These are phyloP conservation scores for Symphodus melops DNA, from an alignment of 2,113 vertebrate species.

Conservation along the genomic window DNA sequence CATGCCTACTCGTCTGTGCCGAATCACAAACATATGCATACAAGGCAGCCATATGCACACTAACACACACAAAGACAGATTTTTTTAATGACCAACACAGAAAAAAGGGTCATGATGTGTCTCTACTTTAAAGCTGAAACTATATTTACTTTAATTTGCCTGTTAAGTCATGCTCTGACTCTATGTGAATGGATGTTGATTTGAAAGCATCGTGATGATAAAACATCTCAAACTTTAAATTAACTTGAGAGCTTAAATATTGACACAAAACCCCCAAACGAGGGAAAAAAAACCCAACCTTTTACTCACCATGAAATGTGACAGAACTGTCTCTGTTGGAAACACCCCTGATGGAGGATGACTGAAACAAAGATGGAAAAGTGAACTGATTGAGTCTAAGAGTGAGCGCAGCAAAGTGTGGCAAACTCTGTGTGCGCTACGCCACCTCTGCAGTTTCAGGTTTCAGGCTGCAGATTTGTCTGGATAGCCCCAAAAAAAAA, in stretches of 20 bases:
- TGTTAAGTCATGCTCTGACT: background rate
- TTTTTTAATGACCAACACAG: background rate
- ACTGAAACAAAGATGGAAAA: conserved; percentile 41
- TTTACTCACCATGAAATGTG: conserved; percentile 65
- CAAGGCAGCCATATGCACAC: conserved; percentile 1
- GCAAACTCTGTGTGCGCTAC: conserved; percentile 35
- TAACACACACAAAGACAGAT: conserved; percentile 4
- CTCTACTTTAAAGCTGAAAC: background rate
- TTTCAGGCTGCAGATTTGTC: conserved; percentile 73
- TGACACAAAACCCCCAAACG: background rate
- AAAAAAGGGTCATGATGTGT: background rate
- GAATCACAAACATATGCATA: conserved; percentile 13
- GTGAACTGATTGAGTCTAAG: conserved; percentile 23
- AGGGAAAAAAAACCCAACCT: background rate
- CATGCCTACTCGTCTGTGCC: conserved; percentile 15
- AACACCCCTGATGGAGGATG: conserved; percentile 26
- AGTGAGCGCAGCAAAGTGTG: conserved; percentile 21
- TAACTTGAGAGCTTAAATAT: conserved; percentile 2
- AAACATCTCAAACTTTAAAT: conserved; percentile 1
- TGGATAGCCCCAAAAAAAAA: conserved; percentile 44
- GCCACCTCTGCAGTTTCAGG: conserved; percentile 67
- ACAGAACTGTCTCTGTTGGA: conserved; percentile 4
- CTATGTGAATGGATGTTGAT: conserved; percentile 7
- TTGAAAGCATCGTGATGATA: conserved; percentile 35
- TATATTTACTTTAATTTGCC: too few species aligned